These are phyloP conservation scores for Panthera tigris DNA, from an alignment of 2,113 vertebrate genomes.

Conservation along the genomic window DNA sequence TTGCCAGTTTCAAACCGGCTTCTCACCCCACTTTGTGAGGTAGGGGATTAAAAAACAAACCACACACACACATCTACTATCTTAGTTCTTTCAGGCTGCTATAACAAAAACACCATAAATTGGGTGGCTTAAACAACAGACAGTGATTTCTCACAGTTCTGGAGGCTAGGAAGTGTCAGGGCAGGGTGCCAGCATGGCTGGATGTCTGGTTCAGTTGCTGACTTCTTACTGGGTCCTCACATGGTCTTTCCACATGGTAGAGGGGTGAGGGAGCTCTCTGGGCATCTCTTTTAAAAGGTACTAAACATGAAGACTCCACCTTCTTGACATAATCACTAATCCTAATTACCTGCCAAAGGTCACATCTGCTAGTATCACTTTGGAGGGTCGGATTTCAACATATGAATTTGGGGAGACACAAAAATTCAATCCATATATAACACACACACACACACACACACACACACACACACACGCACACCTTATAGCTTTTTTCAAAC, in stretches of 20 bases:
- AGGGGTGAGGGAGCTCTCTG: not conserved
- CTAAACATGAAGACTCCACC: not conserved
- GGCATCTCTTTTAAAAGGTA: not conserved
- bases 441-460: no score
- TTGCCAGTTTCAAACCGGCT: not conserved
- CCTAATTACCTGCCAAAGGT: not conserved
- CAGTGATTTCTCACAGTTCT: not conserved
- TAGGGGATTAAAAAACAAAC: not conserved
- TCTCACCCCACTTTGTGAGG: not conserved
- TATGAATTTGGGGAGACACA: not conserved
- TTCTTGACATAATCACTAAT: not conserved
- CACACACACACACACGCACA: not conserved
- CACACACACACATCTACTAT: not conserved
- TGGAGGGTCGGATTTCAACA: not conserved
- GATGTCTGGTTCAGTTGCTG: not conserved
- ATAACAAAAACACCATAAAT: not conserved
- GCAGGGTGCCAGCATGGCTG: not conserved
- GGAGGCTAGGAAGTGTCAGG: not conserved
- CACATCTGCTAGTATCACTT: not conserved
- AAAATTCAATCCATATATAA: not conserved
- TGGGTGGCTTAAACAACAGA: not conserved
- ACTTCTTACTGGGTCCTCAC: not conserved
- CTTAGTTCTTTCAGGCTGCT: not conserved
- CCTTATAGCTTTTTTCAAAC: not conserved
- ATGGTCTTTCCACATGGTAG: fast-evolving